phyloP scores from a whole-genome alignment of 2,888 invertebrate genomes.

The Caenorhabditis auriculariae region DNA sequence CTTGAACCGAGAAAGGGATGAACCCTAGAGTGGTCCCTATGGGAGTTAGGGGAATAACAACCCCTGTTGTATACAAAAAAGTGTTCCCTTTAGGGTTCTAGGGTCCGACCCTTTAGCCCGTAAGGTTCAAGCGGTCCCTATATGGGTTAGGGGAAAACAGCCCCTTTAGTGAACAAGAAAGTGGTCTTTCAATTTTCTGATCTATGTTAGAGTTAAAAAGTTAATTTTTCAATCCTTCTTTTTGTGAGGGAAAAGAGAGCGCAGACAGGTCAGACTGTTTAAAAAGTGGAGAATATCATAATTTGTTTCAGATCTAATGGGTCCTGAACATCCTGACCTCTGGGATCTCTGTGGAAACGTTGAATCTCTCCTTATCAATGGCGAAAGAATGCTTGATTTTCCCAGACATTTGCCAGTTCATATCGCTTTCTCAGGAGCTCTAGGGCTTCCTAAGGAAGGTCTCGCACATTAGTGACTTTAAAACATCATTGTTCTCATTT shows the following conservation, averaged over 20 bases:
- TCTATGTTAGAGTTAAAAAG: too few species aligned
- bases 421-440: slow-evolving; percentile 56
- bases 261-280: too few species aligned
- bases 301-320: slow-evolving; percentile 17
- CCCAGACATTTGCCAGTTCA: slow-evolving; percentile 57
- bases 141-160: too few species aligned
- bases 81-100: not conserved
- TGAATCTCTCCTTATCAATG: slow-evolving; percentile 53
- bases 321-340: slow-evolving; percentile 38
- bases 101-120: too few species aligned
- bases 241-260: too few species aligned
- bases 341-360: slow-evolving; percentile 52
- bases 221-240: too few species aligned
- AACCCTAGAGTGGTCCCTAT: not conserved
- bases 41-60: not conserved
- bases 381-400: slow-evolving; percentile 61
- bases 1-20: too few species aligned
- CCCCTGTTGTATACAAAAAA: not conserved
- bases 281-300: slow-evolving; percentile 10
- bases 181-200: too few species aligned
- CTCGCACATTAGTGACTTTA: too few species aligned
- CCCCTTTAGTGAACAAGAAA: too few species aligned
- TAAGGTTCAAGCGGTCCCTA: too few species aligned
- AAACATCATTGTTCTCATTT: too few species aligned
- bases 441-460: slow-evolving; percentile 28